Conservation (phyloP, 2,113 vertebrate species). For the Paraplagusia blochii region DNA sequence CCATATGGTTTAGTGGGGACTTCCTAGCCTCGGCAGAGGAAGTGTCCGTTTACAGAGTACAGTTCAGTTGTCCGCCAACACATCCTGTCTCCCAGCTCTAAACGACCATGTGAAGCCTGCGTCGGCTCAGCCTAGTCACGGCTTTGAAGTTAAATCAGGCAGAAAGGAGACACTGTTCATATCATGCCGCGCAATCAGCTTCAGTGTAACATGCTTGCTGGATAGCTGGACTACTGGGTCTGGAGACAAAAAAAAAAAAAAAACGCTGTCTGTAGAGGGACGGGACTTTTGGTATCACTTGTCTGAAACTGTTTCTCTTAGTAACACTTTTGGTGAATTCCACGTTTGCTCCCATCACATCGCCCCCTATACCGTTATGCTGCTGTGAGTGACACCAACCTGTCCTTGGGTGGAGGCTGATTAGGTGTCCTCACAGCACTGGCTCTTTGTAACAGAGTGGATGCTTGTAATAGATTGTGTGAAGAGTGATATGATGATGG, state of each 20-base stretch:
- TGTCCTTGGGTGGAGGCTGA: constrained; percentile 50
- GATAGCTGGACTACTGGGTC: constrained; percentile 25
- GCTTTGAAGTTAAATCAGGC: constrained; percentile 63
- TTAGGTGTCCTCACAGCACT: constrained; percentile 40
- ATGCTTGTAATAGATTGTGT: constrained; percentile 46
- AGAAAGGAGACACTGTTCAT: constrained; percentile 54
- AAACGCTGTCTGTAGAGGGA: constrained; percentile 5
- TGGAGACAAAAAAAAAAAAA: constrained; percentile 20
- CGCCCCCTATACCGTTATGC: neutral
- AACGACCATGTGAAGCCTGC: constrained; percentile 36
- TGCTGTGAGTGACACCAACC: constrained; percentile 45
- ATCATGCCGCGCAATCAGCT: constrained; percentile 44
- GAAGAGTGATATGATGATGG: constrained; percentile 53
- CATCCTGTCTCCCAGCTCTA: constrained; percentile 60
- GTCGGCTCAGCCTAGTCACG: constrained; percentile 27
- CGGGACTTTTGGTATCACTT: neutral
- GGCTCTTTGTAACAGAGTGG: constrained; percentile 36
- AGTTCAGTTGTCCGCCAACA: constrained; percentile 61
- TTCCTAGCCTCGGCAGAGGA: constrained; percentile 63
- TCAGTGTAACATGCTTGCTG: constrained; percentile 32
- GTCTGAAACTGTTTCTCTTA: neutral
- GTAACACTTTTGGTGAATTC: no score
- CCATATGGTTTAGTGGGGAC: constrained; percentile 63
- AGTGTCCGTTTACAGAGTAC: constrained; percentile 65
- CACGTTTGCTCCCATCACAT: no score